phyloP scores from a whole-genome alignment of 2,797 vertebrate genomes.

The Microhierax caerulescens region DNA sequence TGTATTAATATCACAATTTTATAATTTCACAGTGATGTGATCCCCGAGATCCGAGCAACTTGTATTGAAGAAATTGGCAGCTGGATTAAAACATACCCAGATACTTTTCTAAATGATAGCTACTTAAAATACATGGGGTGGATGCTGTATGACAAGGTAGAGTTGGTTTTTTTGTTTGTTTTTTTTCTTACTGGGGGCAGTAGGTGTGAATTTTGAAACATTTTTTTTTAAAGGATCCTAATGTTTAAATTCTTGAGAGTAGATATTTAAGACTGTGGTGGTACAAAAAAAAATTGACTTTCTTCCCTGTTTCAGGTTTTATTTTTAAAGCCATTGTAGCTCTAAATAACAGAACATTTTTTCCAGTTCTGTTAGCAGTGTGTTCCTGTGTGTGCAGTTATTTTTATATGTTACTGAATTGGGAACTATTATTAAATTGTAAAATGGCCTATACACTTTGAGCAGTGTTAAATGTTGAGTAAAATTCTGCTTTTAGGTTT shows the following conservation, averaged over 20 bases:
- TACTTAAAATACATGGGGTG: constrained; percentile 93
- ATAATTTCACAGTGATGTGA: constrained; percentile 81
- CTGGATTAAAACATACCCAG: constrained; percentile 88
- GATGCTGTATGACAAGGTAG: constrained; percentile 93
- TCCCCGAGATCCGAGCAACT: constrained; percentile 87
- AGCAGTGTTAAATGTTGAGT: not conserved
- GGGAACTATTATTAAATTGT: not conserved
- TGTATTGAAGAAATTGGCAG: constrained; percentile 88
- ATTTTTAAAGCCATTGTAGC: not conserved
- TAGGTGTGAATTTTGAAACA: not conserved
- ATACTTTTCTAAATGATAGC: constrained; percentile 86
- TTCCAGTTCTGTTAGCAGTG: not conserved
- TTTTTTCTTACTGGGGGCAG: not conserved
- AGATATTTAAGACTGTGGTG: not conserved
- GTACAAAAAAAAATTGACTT: not conserved
- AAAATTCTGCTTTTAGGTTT: not conserved
- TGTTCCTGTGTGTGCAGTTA: not conserved
- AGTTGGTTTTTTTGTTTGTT: not conserved
- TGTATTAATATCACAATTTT: not conserved
- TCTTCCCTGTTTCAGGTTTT: not conserved
- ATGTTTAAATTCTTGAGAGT: not conserved
- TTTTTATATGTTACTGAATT: not conserved
- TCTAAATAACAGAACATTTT: not conserved
- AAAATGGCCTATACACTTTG: not conserved
- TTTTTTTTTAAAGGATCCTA: not conserved